A percentile compares a stretch with the other conserved stretches of the same genome.
Conservation (phyloP, 2,797 vertebrate species). For the Gambelia wislizenii region DNA sequence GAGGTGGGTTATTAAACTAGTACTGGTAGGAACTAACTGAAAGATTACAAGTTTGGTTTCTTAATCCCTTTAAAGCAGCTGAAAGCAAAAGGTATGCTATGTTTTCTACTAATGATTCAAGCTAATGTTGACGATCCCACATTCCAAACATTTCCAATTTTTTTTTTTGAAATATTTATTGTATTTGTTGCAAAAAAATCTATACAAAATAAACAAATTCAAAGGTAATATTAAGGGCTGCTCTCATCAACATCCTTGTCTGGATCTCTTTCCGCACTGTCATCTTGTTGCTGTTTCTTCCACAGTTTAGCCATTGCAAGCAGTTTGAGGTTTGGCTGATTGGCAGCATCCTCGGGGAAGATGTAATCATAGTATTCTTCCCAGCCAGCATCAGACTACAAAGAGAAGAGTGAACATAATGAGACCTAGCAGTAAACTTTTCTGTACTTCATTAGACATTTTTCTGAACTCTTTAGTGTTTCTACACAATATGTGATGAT, state of each 20-base stretch:
- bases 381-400: slow-evolving; percentile 96
- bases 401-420: slow-evolving; percentile 1
- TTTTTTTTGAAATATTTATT: slow-evolving; percentile 61
- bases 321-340: slow-evolving; percentile 97
- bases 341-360: slow-evolving; percentile 97
- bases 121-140: background rate
- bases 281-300: slow-evolving; percentile 92
- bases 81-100: background rate
- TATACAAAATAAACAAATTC: slow-evolving; percentile 54
- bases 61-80: background rate
- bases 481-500: background rate
- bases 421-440: background rate
- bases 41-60: background rate
- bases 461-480: background rate
- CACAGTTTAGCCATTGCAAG: slow-evolving; percentile 98
- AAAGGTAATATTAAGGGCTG: slow-evolving; percentile 53
- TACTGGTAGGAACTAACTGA: background rate
- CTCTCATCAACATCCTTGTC: slow-evolving; percentile 78
- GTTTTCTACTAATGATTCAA: background rate
- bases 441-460: background rate
- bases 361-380: slow-evolving; percentile 99
- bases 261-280: slow-evolving; percentile 76
- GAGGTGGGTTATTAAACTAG: background rate
- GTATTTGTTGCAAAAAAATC: slow-evolving; percentile 46
- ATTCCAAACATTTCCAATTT: background rate